These are phyloP conservation scores for Pionites leucogaster DNA, from an alignment of 2,113 vertebrate species.

Conservation along the genomic window DNA sequence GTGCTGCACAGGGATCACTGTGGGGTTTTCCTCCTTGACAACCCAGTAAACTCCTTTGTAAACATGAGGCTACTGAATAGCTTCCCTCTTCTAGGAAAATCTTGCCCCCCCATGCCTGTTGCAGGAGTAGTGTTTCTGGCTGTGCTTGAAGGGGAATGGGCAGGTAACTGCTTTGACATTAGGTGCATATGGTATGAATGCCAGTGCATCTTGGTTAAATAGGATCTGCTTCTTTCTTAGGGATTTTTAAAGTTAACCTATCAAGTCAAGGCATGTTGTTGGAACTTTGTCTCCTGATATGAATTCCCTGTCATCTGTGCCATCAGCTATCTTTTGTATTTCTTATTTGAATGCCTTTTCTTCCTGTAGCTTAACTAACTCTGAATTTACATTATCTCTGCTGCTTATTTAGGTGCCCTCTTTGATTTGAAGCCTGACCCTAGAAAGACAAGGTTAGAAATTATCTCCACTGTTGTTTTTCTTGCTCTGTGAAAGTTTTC, in stretches of 20 bases:
- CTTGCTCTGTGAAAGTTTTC: not conserved
- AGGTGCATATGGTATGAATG: not conserved
- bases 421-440: not conserved
- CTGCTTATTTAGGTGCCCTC: not conserved
- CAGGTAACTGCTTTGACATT: not conserved
- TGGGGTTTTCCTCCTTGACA: not conserved
- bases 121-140: not conserved
- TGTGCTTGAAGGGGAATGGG: not conserved
- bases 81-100: not conserved
- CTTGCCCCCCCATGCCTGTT: not conserved
- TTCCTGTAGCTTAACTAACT: not conserved
- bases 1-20: not conserved
- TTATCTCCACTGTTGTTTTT: not conserved
- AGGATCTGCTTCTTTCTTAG: not conserved
- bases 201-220: not conserved
- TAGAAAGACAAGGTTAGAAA: not conserved
- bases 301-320: constrained; percentile 1
- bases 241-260: not conserved
- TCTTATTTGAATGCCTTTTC: not conserved
- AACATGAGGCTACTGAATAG: not conserved
- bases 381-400: not conserved
- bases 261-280: not conserved
- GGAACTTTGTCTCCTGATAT: not conserved
- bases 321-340: not conserved
- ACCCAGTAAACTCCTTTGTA: constrained; percentile 34